Conservation (phyloP, 2,888 invertebrate genomes). For the Athrips mouffetella region DNA sequence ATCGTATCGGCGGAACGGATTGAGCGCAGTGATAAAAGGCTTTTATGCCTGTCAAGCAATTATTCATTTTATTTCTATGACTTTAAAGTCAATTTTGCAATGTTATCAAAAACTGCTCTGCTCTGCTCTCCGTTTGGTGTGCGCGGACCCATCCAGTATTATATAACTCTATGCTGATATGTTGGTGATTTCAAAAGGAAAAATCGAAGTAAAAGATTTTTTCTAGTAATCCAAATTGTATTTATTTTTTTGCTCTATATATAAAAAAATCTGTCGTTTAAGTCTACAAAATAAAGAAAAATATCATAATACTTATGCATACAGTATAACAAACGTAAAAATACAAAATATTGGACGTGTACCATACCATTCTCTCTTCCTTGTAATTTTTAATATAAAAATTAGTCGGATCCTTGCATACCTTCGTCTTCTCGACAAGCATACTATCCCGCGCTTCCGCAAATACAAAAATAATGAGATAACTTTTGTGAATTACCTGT, state of each 20-base stretch:
- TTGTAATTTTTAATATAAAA: slow-evolving; percentile 76
- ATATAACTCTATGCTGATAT: no score
- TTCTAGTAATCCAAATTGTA: slow-evolving; percentile 47
- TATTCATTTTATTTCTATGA: no score
- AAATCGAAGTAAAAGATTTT: no score
- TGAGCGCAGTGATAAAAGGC: no score
- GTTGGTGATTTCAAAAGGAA: no score
- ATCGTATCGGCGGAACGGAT: no score
- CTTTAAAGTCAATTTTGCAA: no score
- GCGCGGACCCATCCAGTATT: no score
- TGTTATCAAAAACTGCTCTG: no score
- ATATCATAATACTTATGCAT: slow-evolving; percentile 72
- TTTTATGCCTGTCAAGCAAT: no score
- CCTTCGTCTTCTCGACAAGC: slow-evolving; percentile 33
- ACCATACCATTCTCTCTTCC: slow-evolving; percentile 65
- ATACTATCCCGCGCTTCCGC: slow-evolving; percentile 41
- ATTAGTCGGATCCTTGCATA: slow-evolving; percentile 60
- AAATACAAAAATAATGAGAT: slow-evolving; percentile 44
- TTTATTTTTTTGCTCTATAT: slow-evolving; percentile 70
- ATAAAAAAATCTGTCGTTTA: slow-evolving; percentile 65
- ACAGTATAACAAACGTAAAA: slow-evolving; percentile 55
- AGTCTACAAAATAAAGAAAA: slow-evolving; percentile 66
- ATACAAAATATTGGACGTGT: slow-evolving; percentile 61
- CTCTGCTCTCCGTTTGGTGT: no score
- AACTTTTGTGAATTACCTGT: neutral